Percentiles rank a stretch among this genome's conserved stretches.
These are phyloP conservation scores for Paratrypauchen microcephalus DNA, from an alignment of 2,797 vertebrate species.

Conservation along the genomic window DNA sequence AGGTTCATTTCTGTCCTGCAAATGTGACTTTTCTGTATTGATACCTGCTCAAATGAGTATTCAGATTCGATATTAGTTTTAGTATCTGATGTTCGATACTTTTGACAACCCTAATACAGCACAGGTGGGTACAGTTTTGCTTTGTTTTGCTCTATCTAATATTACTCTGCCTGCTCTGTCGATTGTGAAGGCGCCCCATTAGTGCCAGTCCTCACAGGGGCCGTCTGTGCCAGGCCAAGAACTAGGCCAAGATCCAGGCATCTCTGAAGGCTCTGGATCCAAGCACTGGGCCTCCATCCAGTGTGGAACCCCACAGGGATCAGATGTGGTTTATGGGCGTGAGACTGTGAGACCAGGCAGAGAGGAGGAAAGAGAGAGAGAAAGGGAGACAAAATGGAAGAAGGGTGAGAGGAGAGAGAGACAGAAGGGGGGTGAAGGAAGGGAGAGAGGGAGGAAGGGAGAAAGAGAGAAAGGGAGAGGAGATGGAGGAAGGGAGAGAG, in stretches of 20 bases:
- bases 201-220: neutral
- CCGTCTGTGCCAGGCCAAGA: neutral
- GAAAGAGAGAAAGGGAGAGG: neutral
- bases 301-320: neutral
- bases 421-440: no score
- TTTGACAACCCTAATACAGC: no score
- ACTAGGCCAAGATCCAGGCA: neutral
- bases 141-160: neutral
- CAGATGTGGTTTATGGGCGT: neutral
- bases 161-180: neutral
- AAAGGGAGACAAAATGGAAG: no score
- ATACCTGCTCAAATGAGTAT: no score
- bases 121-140: no score
- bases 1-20: no score
- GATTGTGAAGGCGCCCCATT: neutral
- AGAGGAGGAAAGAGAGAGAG: neutral
- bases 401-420: neutral
- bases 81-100: no score
- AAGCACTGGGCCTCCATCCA: neutral
- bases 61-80: no score
- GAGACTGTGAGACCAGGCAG: neutral
- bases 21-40: no score
- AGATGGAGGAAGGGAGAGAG: no score
- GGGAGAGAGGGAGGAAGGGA: neutral
- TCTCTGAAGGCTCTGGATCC: neutral